Base-by-base conservation (phyloP, 2,113 vertebrate genomes). In the Sminthopsis crassicaudata region DNA sequence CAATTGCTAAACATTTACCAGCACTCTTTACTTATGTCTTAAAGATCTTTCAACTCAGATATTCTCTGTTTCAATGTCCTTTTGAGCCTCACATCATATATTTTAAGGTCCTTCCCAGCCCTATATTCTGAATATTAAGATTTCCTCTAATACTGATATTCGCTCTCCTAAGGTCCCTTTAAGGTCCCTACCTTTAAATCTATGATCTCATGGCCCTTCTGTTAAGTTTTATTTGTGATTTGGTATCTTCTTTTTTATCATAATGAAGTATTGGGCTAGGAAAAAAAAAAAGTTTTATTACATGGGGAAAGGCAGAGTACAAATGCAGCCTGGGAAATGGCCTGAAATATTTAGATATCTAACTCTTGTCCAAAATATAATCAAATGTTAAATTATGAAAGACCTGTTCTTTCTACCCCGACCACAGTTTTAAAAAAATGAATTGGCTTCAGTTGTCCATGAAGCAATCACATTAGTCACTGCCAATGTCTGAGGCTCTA, bases 291-390 rank as follows among this genome's bases (percentile, higher is more conserved):
- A 48, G 8, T 55, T 10, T 36, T 46, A 8, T 53, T 0, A 0
- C 3, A 1, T 0, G 2, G 0, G 0, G 0, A 26, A 2, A 16
- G 26, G 24, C 3, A 16, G 4, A 36, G 0, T 0, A 0, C 0
- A 24, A 23, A 0, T 0, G 91, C 91, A 4, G 67, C 94, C 54
- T 0, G 0, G 19, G 42, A 57, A 92, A 46, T 54, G 36, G 90
- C 88, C 94, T 96, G 93, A 95, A 93, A 91, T 94, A 96, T 94
- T 95, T 76, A 95, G 93, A 57, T 89, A 51, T 46, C 0, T 0
- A 51, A 57, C 89, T 55, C 90, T 5, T 53, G 92, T 55, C 91
- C 84, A 25, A 89, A 93, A 90, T 50, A 57, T 46, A 90, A 93
- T 51, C 95, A 53, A 91, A 51, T 55, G 92, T 84, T 89, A 90